These are phyloP conservation scores for Lasioglossum leucozonium DNA, from an alignment of 2,888 invertebrate species.

Conservation along the genomic window DNA sequence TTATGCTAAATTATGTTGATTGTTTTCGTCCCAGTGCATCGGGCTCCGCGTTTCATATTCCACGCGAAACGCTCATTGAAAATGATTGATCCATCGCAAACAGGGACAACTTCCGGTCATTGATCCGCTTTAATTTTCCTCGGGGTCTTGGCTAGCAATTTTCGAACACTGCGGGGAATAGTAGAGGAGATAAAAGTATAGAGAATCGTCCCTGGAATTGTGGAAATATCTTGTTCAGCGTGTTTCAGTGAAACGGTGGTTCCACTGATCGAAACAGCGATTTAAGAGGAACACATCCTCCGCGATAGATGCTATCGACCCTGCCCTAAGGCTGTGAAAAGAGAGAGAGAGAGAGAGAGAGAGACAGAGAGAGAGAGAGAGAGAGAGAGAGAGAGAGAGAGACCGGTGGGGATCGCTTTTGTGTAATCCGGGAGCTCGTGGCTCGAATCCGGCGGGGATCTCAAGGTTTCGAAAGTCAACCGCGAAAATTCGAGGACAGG, in stretches of 20 bases:
- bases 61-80: not conserved
- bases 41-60: not conserved
- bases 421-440: constrained; percentile 17
- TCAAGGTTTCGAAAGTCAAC: constrained; percentile 12
- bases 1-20: not conserved
- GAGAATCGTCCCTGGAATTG: not conserved
- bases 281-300: not conserved
- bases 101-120: not conserved
- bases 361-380: too few species aligned
- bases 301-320: constrained; percentile 25
- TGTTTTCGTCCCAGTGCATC: not conserved
- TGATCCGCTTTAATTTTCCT: not conserved
- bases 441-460: constrained; percentile 14
- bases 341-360: not conserved
- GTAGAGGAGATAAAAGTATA: not conserved
- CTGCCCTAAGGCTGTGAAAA: not conserved
- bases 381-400: too few species aligned
- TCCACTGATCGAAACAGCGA: constrained; percentile 1
- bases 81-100: not conserved
- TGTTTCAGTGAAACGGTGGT: not conserved
- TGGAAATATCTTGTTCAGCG: not conserved
- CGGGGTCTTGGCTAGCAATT: not conserved
- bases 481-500: constrained; percentile 22
- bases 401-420: constrained; percentile 7
- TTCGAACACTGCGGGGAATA: not conserved